A percentile compares a stretch with the other conserved stretches of the same genome.
These are phyloP conservation scores for Pharmacophagus antenor DNA, from an alignment of 2,888 invertebrate genomes.

Conservation along the genomic window DNA sequence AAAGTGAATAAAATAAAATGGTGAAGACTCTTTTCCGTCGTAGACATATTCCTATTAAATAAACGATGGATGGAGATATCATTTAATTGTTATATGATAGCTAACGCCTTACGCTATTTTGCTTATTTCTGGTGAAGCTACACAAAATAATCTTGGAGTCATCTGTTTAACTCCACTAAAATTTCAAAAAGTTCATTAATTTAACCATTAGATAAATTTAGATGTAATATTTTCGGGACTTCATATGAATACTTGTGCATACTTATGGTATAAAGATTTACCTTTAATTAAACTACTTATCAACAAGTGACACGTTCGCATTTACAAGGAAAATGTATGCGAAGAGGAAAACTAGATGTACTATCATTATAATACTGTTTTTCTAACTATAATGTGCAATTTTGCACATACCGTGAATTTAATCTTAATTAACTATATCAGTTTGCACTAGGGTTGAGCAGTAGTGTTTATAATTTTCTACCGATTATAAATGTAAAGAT, in stretches of 20 bases:
- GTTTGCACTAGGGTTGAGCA: too few relatives aligned
- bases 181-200: not conserved
- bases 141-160: not conserved
- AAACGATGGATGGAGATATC: too few relatives aligned
- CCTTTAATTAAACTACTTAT: conserved; percentile 9
- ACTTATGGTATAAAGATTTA: not conserved
- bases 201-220: not conserved
- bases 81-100: too few relatives aligned
- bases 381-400: not conserved
- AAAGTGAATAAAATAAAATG: too few relatives aligned
- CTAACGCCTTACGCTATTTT: too few relatives aligned
- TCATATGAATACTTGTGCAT: not conserved
- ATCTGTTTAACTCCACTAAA: not conserved
- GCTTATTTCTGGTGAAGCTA: not conserved
- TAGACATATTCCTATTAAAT: too few relatives aligned
- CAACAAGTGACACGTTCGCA: conserved; percentile 16
- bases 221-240: not conserved
- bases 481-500: too few relatives aligned
- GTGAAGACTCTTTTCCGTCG: too few relatives aligned
- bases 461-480: too few relatives aligned
- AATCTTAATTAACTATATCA: too few relatives aligned
- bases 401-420: too few relatives aligned
- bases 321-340: conserved; percentile 20
- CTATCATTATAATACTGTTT: not conserved
- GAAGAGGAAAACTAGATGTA: conserved; percentile 13